A percentile compares a stretch with the other conserved stretches of the same genome.
These are phyloP conservation scores for Ormyrus nitidulus DNA, from an alignment of 2,888 invertebrate genomes.

Conservation along the genomic window DNA sequence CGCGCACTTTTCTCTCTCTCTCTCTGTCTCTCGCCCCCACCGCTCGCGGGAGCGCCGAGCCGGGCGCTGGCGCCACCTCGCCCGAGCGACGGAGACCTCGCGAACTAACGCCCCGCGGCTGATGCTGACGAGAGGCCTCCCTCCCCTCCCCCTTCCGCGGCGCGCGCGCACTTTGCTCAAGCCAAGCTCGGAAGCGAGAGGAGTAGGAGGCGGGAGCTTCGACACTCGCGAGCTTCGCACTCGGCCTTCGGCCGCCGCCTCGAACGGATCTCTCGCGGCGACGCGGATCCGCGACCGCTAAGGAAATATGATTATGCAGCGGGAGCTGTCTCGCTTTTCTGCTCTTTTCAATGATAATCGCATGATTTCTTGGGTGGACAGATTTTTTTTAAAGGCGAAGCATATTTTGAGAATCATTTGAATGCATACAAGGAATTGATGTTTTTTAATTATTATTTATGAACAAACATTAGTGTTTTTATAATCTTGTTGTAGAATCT, in stretches of 20 bases:
- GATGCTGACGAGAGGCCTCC: constrained; percentile 11
- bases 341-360: too few relatives aligned
- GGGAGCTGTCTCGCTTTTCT: too few relatives aligned
- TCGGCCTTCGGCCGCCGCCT: constrained; percentile 46
- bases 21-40: constrained; percentile 38
- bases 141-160: neutral
- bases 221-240: constrained; percentile 24
- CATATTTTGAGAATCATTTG: too few relatives aligned
- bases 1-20: constrained; percentile 43
- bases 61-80: constrained; percentile 72
- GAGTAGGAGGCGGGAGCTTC: too few relatives aligned
- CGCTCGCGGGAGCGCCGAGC: constrained; percentile 54
- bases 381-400: too few relatives aligned
- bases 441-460: too few relatives aligned
- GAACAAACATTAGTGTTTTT: too few relatives aligned
- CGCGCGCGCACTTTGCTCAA: constrained; percentile 32
- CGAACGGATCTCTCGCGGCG: constrained; percentile 6
- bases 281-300: too few relatives aligned
- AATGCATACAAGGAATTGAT: too few relatives aligned
- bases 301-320: too few relatives aligned
- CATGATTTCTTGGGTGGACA: too few relatives aligned
- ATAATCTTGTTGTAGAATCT: too few relatives aligned
- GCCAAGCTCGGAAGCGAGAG: neutral
- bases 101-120: constrained; percentile 63
- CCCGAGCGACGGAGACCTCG: constrained; percentile 72